Percentiles rank a stretch among this genome's conserved stretches.
phyloP scores from a whole-genome alignment of 2,888 invertebrate species.

The Anticlea derivata region DNA sequence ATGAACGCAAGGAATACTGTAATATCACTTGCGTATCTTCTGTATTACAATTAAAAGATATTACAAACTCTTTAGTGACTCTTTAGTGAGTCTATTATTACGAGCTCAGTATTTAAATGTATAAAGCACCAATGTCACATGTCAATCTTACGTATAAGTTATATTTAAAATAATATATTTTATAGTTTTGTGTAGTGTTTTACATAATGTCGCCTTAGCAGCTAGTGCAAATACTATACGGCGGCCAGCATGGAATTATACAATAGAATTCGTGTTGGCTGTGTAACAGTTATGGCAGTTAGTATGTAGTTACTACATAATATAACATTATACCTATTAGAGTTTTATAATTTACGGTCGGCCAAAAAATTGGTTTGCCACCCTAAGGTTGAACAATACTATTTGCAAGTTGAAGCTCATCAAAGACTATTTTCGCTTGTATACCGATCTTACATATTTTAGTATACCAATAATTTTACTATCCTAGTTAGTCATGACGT shows the following conservation, averaged over 20 bases:
- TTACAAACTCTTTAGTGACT: slow-evolving; percentile 2
- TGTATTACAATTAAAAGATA: slow-evolving; percentile 15
- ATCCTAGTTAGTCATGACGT: no score
- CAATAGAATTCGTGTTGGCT: slow-evolving; percentile 8
- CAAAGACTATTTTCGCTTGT: no score
- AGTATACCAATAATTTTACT: no score
- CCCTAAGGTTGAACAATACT: no score
- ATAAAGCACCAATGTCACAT: slow-evolving; percentile 40
- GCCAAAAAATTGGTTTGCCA: no score
- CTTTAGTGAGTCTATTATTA: slow-evolving; percentile 12
- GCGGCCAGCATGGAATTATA: slow-evolving; percentile 25
- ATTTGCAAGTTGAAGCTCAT: no score
- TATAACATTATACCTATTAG: slow-evolving; percentile 40
- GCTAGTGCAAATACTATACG: slow-evolving; percentile 68
- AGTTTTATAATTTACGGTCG: slow-evolving; percentile 47
- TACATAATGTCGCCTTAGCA: slow-evolving; percentile 72
- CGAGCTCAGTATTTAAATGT: slow-evolving; percentile 34
- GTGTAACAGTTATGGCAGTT: slow-evolving; percentile 16
- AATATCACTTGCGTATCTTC: slow-evolving; percentile 18
- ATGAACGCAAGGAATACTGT: slow-evolving; percentile 19
- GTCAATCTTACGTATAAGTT: slow-evolving; percentile 59
- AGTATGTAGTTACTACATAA: slow-evolving; percentile 18
- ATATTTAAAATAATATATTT: slow-evolving; percentile 57
- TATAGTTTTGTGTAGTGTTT: slow-evolving; percentile 58
- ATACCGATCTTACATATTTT: no score